Conservation (phyloP, 2,113 vertebrate species). For the Petromus typicus region DNA sequence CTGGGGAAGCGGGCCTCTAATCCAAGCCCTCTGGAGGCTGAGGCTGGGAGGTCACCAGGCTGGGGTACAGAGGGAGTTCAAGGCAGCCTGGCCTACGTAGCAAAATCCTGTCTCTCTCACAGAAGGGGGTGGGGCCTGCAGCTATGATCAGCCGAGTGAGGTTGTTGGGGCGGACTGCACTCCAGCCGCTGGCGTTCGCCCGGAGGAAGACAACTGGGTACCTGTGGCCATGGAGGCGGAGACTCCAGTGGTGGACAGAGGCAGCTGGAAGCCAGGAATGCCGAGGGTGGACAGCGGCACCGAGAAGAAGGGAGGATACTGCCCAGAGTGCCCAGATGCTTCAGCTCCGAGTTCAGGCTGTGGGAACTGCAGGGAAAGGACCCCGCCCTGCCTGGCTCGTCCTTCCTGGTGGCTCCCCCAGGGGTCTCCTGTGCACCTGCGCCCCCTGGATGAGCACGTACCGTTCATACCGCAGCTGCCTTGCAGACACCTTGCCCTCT, state of each 20-base stretch:
- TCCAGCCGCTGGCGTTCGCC: neutral
- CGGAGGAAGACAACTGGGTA: no score
- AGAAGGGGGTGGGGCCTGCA: neutral
- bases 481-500: neutral
- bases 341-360: neutral
- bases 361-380: neutral
- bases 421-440: accelerated
- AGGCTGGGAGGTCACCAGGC: neutral
- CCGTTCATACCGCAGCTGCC: neutral
- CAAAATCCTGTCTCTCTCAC: neutral
- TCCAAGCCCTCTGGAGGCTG: neutral
- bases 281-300: neutral
- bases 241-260: no score
- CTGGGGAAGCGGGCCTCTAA: neutral
- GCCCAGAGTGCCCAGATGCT: neutral
- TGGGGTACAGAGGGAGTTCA: neutral
- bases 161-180: neutral
- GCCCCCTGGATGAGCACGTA: neutral
- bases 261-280: neutral
- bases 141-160: neutral
- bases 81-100: neutral
- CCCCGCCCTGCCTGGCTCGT: neutral
- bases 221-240: neutral
- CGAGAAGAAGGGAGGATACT: no score
- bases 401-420: neutral